phyloP scores from a whole-genome alignment of 2,888 invertebrate species.

The Protula sp. region DNA sequence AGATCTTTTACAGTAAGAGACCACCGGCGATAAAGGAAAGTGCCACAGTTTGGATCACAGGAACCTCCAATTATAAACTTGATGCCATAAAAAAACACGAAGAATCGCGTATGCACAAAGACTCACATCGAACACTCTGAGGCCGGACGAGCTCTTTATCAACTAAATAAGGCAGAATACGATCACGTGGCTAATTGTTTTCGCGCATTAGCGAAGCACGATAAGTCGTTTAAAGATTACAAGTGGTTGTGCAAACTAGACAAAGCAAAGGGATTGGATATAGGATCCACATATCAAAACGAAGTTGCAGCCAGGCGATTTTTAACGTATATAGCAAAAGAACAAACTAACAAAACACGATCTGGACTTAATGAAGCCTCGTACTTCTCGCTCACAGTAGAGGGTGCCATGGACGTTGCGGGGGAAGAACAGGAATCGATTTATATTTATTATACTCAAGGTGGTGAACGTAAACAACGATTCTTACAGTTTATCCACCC shows the following conservation, averaged over 20 bases:
- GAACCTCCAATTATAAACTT: too few species aligned
- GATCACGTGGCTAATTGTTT: too few species aligned
- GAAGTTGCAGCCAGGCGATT: neutral
- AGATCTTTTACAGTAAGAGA: too few species aligned
- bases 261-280: neutral
- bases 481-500: neutral
- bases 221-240: neutral
- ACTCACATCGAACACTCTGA: too few species aligned
- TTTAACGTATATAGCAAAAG: neutral
- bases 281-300: neutral
- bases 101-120: too few species aligned
- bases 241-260: neutral
- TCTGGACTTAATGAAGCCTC: neutral
- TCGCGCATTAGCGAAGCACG: neutral
- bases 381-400: neutral
- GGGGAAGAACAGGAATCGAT: neutral
- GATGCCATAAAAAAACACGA: too few species aligned
- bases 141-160: too few species aligned
- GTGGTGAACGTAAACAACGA: neutral
- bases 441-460: neutral
- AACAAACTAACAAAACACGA: neutral
- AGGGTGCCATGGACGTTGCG: neutral
- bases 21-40: too few species aligned
- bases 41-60: too few species aligned
- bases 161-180: too few species aligned